phyloP scores from a whole-genome alignment of 1,140 invertebrate species.

The Drusus annulatus region DNA sequence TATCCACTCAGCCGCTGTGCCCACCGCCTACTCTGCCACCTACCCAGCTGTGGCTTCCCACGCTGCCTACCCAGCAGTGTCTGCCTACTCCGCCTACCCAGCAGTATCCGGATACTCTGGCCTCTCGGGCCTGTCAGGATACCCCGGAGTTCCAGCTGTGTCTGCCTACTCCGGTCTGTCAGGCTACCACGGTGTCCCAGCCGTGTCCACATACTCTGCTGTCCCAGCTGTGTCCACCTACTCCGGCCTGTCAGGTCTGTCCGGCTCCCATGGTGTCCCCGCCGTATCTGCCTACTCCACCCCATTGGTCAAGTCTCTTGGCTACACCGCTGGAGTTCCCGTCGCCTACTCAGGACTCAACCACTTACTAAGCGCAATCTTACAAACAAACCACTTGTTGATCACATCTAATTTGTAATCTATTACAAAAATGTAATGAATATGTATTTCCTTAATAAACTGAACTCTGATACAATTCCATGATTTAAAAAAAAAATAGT shows the following conservation, averaged over 20 bases:
- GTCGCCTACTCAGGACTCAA: conserved; percentile 36
- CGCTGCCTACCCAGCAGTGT: background rate
- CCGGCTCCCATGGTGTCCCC: conserved; percentile 39
- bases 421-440: no score
- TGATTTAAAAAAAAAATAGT: no score
- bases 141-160: conserved; percentile 46
- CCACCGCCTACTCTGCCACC: conserved; percentile 36
- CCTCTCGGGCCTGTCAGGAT: conserved; percentile 2
- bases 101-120: background rate
- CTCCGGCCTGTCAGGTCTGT: conserved; percentile 13
- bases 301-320: conserved; percentile 34
- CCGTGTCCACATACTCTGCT: conserved; percentile 49
- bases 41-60: no score
- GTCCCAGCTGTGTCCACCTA: conserved; percentile 13
- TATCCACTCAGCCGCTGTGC: conserved; percentile 60
- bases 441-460: no score
- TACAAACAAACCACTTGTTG: no score
- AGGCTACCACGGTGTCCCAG: conserved; percentile 64
- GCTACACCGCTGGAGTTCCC: conserved; percentile 53
- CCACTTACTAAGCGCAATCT: no score
- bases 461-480: no score
- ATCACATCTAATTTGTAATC: no score
- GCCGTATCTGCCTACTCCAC: conserved; percentile 33
- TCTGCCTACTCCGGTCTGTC: conserved; percentile 64
- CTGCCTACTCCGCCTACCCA: background rate